phyloP scores from a whole-genome alignment of 2,797 vertebrate species.

The Kryptolebias ocellatus region DNA sequence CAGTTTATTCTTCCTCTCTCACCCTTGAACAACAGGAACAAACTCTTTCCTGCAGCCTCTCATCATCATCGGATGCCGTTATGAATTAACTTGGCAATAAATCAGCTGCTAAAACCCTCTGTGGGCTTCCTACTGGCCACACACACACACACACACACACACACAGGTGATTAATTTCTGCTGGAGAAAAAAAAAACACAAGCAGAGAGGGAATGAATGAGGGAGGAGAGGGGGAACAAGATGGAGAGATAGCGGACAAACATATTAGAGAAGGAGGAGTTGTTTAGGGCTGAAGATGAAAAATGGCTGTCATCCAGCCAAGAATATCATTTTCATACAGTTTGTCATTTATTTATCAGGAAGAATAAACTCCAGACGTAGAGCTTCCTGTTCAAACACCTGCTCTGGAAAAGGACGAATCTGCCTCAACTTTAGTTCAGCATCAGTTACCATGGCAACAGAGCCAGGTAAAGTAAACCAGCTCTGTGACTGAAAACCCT shows the following conservation, averaged over 20 bases:
- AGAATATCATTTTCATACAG: constrained; percentile 71
- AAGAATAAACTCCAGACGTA: constrained; percentile 38
- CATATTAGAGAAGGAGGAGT: constrained; percentile 35
- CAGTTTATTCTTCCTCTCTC: constrained; percentile 49
- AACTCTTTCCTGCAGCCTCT: constrained; percentile 65
- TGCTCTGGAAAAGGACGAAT: no score
- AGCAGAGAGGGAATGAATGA: constrained; percentile 53
- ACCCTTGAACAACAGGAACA: constrained; percentile 61
- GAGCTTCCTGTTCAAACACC: not conserved
- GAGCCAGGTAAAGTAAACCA: no score
- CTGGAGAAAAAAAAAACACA: constrained; percentile 43
- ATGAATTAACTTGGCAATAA: constrained; percentile 85
- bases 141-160: constrained; percentile 64
- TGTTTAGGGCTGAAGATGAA: constrained; percentile 67
- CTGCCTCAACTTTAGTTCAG: no score
- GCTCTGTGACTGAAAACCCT: no score
- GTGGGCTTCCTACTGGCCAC: constrained; percentile 72
- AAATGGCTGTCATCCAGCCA: constrained; percentile 67
- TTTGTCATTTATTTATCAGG: constrained; percentile 64
- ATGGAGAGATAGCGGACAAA: constrained; percentile 56
- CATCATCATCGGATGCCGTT: constrained; percentile 82
- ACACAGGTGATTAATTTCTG: constrained; percentile 78
- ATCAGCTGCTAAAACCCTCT: constrained; percentile 78
- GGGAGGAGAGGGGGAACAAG: constrained; percentile 45
- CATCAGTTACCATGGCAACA: no score